phyloP scores from a whole-genome alignment of 1,140 invertebrate genomes.

The Macrocentrus cingulum region DNA sequence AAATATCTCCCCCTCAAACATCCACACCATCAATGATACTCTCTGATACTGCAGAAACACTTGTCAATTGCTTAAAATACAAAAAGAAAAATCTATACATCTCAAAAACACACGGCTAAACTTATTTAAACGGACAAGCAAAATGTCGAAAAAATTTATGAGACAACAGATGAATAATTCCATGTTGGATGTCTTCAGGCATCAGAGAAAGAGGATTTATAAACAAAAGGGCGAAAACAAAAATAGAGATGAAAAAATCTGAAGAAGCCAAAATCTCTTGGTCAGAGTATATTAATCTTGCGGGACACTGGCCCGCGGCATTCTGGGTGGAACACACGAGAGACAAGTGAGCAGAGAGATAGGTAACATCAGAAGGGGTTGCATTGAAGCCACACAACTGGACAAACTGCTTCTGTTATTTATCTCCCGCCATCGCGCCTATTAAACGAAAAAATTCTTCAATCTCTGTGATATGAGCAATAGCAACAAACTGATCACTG shows the following conservation, averaged over 20 bases:
- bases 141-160: no score
- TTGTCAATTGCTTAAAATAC: no score
- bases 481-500: no score
- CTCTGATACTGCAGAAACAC: no score
- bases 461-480: no score
- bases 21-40: not conserved
- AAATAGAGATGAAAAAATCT: not conserved
- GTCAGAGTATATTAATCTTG: constrained; percentile 7
- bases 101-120: no score
- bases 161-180: no score
- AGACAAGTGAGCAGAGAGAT: not conserved
- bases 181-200: no score
- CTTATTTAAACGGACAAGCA: no score
- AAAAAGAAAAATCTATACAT: no score
- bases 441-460: no score
- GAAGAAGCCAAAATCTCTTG: constrained; percentile 4
- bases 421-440: not conserved
- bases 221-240: not conserved
- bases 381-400: not conserved
- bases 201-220: no score
- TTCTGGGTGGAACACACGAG: not conserved
- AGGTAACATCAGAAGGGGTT: not conserved
- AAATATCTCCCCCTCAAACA: not conserved
- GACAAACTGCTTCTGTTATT: not conserved
- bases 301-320: not conserved